Evolutionary conservation across 64 coral and sea anemone genomes (phyloP).

Genomic region (Trachythela sp.): DNA sequence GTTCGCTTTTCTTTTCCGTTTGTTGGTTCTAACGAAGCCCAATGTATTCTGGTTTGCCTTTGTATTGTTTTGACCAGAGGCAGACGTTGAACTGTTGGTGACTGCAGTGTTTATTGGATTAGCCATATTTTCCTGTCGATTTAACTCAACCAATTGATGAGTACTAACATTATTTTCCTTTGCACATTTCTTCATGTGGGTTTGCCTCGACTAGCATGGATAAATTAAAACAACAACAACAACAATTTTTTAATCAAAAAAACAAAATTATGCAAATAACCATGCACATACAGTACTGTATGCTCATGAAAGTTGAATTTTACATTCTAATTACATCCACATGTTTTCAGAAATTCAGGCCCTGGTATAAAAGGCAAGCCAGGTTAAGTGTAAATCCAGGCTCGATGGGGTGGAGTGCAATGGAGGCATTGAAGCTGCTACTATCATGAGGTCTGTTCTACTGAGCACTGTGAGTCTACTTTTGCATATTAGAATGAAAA

Average conservation of each 20-base stretch:
- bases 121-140: constrained; percentile 34
- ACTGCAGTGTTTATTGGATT: background rate
- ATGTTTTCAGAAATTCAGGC: too few relatives aligned
- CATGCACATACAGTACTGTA: too few relatives aligned
- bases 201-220: constrained; percentile 51
- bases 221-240: background rate
- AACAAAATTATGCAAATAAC: too few relatives aligned
- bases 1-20: background rate
- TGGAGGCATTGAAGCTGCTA: too few relatives aligned
- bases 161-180: constrained; percentile 65
- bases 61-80: background rate
- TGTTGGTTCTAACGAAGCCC: background rate
- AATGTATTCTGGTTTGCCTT: background rate
- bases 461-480: background rate
- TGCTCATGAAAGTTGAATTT: too few relatives aligned
- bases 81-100: background rate
- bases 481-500: background rate
- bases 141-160: constrained; percentile 59
- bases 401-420: too few relatives aligned
- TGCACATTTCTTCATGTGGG: constrained; percentile 85
- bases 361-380: too few relatives aligned
- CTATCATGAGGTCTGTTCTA: too few relatives aligned
- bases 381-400: too few relatives aligned
- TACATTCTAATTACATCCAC: too few relatives aligned
- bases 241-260: background rate